Percentiles rank a stretch among this genome's conserved stretches.
These are phyloP conservation scores for Agonopterix heracliana DNA, from an alignment of 2,888 invertebrate species.

Conservation along the genomic window DNA sequence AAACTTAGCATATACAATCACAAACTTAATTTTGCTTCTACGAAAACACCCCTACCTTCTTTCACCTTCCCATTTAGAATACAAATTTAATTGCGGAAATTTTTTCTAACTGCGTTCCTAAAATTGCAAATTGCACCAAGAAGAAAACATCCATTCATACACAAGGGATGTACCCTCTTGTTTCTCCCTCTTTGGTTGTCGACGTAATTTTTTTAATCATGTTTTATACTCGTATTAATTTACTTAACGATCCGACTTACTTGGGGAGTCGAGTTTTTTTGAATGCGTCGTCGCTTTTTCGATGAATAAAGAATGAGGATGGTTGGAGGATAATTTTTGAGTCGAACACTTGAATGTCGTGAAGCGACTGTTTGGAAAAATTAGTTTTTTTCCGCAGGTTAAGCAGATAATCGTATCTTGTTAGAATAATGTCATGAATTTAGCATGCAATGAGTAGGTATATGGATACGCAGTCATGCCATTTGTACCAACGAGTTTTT, in stretches of 20 bases:
- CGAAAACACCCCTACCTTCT: slow-evolving; percentile 16
- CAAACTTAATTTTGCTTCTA: slow-evolving; percentile 29
- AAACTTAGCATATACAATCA: slow-evolving; percentile 58
- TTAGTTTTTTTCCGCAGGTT: slow-evolving; percentile 21
- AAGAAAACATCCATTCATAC: slow-evolving; percentile 60
- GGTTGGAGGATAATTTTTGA: background rate
- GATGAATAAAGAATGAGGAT: slow-evolving; percentile 68
- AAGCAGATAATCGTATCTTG: too few relatives aligned
- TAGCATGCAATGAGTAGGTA: too few relatives aligned
- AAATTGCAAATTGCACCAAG: slow-evolving; percentile 23
- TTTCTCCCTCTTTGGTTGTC: slow-evolving; percentile 46
- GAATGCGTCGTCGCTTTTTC: slow-evolving; percentile 57
- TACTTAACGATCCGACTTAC: slow-evolving; percentile 68
- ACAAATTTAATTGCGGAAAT: slow-evolving; percentile 14
- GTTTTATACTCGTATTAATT: slow-evolving; percentile 74
- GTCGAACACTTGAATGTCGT: background rate
- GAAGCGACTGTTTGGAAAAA: slow-evolving; percentile 42
- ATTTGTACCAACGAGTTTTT: too few relatives aligned
- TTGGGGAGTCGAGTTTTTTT: slow-evolving; percentile 35
- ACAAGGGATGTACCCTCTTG: slow-evolving; percentile 54
- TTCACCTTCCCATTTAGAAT: slow-evolving; percentile 18
- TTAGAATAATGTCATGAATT: too few relatives aligned
- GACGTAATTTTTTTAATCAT: slow-evolving; percentile 75
- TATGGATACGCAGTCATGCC: too few relatives aligned
- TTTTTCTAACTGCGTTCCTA: slow-evolving; percentile 9